Evolutionary conservation across 2,113 vertebrate species (phyloP), one percentile per base, ranked within the genome.

Genomic region (Micronycteris hirsuta): DNA sequence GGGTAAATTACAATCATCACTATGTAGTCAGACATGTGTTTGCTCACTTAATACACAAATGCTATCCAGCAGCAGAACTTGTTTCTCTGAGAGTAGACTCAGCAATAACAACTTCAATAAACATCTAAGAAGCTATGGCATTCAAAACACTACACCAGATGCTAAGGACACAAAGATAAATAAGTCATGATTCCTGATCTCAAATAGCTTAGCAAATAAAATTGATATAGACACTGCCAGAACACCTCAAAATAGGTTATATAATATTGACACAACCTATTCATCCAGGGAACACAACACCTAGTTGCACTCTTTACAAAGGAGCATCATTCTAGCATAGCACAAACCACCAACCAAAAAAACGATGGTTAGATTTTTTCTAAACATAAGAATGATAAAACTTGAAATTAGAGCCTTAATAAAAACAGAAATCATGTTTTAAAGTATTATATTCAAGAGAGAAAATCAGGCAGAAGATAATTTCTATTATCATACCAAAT

Each of bases 21-120:
- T 96, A 96, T 96, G 91, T 56, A 96, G 94, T 97, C 96, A 96
- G 96, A 97, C 54, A 96, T 88, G 86, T 94, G 85, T 94, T 96
- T 97, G 94, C 73, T 96, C 88, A 97, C 90, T 97, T 91, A 95
- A 97, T 93, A 96, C 43, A 96, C 63, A 97, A 97, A 97, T 90
- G 94, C 96, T 94, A 91, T 96, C 93, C 88, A 97, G 95, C 85
- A 96, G 86, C 45, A 96, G 78, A 94, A 95, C n/a, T 82, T 92
- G 73, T 43, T 63, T 97, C 82, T 96, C 61, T 96, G 80, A 97
- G 33, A 88, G 76, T 3, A 88, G 81, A 82, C 24, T 92, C 76
- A 95, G 52, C 77, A 96, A 86, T 76, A 93, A 94, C 77, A 97
- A 86, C 58, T 83, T 90, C 84, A 95, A 89, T 86, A 95, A 89